Conservation (phyloP, 2,888 invertebrate genomes). For the Vesta saturnalis region DNA sequence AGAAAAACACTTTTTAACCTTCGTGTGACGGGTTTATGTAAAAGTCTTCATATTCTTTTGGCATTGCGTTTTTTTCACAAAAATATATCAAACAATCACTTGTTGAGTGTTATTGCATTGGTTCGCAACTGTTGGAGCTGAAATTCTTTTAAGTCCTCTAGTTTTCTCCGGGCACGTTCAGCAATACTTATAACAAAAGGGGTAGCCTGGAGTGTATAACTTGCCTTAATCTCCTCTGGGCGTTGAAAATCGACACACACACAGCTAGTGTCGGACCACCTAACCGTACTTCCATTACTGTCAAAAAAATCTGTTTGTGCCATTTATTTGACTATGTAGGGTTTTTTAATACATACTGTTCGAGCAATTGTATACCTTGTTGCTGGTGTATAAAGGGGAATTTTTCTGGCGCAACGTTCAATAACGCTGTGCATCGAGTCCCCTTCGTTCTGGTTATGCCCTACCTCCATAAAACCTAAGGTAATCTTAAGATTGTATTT, state of each 20-base stretch:
- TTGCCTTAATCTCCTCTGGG: no score
- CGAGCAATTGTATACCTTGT: neutral
- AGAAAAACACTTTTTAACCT: no score
- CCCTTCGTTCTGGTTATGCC: neutral
- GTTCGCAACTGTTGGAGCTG: neutral
- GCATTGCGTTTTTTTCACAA: neutral
- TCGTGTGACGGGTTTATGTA: neutral
- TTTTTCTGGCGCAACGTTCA: neutral
- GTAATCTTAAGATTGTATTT: no score
- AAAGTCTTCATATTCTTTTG: neutral
- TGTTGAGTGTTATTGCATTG: neutral
- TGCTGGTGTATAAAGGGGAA: neutral
- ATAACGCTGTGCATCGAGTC: constrained; percentile 12
- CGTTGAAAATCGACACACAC: no score
- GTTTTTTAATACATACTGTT: no score
- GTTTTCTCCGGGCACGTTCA: no score
- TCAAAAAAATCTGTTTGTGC: neutral
- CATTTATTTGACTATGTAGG: neutral
- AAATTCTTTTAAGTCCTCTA: no score
- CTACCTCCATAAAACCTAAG: no score
- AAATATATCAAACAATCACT: neutral
- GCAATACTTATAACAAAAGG: no score
- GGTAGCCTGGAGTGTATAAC: neutral
- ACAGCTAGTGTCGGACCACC: no score
- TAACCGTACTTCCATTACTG: neutral